Evolutionary conservation across 2,113 vertebrate species (phyloP).

Genomic region (Meriones unguiculatus): DNA sequence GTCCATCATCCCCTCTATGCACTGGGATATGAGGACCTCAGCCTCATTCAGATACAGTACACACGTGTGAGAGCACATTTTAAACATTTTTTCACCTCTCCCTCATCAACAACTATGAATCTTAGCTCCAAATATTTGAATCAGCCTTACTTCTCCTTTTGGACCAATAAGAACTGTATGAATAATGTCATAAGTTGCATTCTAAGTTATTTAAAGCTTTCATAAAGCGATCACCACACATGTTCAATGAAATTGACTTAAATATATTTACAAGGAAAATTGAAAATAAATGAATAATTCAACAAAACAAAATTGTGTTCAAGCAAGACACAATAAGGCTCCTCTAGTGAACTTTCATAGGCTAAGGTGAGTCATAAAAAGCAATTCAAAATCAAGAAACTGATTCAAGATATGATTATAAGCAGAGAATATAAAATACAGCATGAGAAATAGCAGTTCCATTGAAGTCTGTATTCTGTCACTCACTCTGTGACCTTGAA

Average conservation of each 20-base stretch:
- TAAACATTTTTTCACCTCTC: neutral
- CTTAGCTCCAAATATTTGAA: constrained; percentile 1
- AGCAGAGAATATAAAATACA: neutral
- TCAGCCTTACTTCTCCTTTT: neutral
- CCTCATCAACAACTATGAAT: neutral
- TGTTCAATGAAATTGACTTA: constrained; percentile 23
- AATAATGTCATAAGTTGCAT: neutral
- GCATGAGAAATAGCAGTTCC: neutral
- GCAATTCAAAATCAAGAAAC: constrained; percentile 30
- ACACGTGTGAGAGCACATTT: neutral
- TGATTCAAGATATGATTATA: constrained; percentile 10
- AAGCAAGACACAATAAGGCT: neutral
- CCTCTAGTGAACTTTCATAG: neutral
- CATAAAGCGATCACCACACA: neutral
- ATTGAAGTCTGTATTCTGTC: neutral
- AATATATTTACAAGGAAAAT: neutral
- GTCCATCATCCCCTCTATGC: neutral
- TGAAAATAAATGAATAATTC: constrained; percentile 24
- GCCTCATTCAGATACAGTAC: neutral
- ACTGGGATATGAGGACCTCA: neutral
- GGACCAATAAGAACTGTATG: neutral
- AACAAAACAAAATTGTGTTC: constrained; percentile 11
- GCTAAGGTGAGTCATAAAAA: neutral
- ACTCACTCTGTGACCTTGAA: neutral
- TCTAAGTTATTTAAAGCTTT: neutral